Evolutionary conservation across 1,140 invertebrate species (phyloP), one percentile per base, ranked within the genome.

Genomic region (Drosophila bipectinata): DNA sequence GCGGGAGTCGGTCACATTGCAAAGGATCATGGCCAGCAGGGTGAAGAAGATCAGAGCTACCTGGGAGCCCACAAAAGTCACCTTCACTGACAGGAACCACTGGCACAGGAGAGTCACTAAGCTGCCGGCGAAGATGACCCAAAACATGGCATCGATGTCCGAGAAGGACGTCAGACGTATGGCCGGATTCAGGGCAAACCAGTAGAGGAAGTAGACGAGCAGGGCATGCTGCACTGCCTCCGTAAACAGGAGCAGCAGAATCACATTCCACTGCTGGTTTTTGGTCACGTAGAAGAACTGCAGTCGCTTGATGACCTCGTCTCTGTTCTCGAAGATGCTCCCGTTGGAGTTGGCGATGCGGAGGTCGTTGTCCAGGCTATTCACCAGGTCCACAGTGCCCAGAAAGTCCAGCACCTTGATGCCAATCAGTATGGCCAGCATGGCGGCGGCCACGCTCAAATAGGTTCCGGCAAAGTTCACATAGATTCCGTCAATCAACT

Each of bases 201-300:
- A 91, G 24, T 89, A 91, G 37, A 89, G 58, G 51, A 87, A 72
- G 44, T 89, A 91, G 24, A 90, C 81, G 39, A 91, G 90, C 3
- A 91, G 53, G 1, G 90, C 83, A 55, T 85, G 90, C 26, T 91
- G 90, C 0, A 91, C 57, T 6, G 90, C 77, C 41, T 91, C 90
- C n/a, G 71, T 69, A 26, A 91, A 91, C 5, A 91, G 67, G 1
- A 91, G 60, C 9, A 91, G 49, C 10, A 90, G 44, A 18, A 75
- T 89, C 10, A 91, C 61, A 26, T 90, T 78, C 90, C 90, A 91
- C 56, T 79, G 84, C 34, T 90, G 83, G 34, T 90, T 91, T 53
- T 89, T 90, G 30, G 87, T 91, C 52, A 91, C 87, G 52, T 91
- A 91, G 53, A 91, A 91, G 71, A 91, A 91, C 55, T 91, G 69